Evolutionary conservation across 53 echinoderm and acorn worm genomes (phyloP).

Genomic region (Actinopyga echinites): DNA sequence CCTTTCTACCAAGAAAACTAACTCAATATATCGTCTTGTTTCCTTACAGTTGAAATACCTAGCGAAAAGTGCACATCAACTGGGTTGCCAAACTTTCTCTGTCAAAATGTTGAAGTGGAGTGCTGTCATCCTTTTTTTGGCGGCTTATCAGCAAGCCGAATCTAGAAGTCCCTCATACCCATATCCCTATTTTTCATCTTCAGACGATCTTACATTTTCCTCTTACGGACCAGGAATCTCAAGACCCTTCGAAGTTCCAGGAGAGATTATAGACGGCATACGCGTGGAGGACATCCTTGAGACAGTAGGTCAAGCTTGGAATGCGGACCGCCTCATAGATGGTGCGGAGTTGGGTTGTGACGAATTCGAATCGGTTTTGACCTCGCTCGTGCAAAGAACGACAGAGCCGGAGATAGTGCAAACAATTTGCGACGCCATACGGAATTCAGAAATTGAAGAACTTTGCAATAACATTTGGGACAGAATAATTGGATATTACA

Average conservation of each 20-base stretch:
- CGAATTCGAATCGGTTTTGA: neutral
- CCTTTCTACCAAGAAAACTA: too few relatives aligned
- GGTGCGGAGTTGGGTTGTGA: neutral
- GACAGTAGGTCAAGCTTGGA: neutral
- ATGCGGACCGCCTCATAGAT: neutral
- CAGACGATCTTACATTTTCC: too few relatives aligned
- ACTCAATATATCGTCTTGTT: too few relatives aligned
- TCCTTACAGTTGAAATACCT: too few relatives aligned
- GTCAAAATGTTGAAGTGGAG: too few relatives aligned
- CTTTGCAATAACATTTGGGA: neutral
- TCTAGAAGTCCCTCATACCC: too few relatives aligned
- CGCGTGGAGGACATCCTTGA: neutral
- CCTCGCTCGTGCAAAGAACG: neutral
- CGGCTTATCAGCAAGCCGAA: too few relatives aligned
- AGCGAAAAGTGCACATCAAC: too few relatives aligned
- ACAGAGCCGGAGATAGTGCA: neutral
- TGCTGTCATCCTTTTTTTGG: too few relatives aligned
- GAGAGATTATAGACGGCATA: neutral
- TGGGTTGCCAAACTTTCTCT: too few relatives aligned
- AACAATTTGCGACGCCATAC: neutral
- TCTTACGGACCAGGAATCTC: too few relatives aligned
- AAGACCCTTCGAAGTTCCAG: slow-evolving; percentile 2
- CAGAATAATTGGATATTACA: neutral
- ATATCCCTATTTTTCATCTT: too few relatives aligned
- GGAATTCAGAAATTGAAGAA: neutral